phyloP scores from a whole-genome alignment of 1,140 invertebrate species.

The Ceratina calcarata region DNA sequence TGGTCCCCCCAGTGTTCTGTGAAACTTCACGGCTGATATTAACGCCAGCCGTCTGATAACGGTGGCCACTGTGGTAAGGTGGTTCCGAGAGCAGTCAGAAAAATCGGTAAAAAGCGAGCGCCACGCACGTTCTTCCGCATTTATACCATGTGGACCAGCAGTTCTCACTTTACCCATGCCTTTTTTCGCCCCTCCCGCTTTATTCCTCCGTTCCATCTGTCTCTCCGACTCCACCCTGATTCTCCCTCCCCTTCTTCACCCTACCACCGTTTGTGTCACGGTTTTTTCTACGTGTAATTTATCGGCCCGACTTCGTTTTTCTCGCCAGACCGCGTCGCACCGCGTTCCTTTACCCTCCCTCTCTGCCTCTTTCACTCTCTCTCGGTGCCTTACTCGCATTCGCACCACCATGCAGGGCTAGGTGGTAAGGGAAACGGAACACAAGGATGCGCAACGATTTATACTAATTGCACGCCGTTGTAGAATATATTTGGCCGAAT shows the following conservation, averaged over 20 bases:
- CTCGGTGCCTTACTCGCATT: slow-evolving; percentile 14
- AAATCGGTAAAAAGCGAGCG: slow-evolving; percentile 32
- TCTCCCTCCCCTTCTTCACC: neutral
- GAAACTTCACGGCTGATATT: slow-evolving; percentile 37
- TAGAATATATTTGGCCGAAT: slow-evolving; percentile 74
- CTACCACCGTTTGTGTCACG: neutral
- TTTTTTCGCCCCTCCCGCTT: slow-evolving; percentile 11
- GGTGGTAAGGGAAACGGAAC: slow-evolving; percentile 6
- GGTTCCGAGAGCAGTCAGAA: neutral
- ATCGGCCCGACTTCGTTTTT: slow-evolving; percentile 33
- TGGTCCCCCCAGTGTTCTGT: neutral
- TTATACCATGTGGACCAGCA: slow-evolving; percentile 40
- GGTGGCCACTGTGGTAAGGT: slow-evolving; percentile 14
- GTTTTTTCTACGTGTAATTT: slow-evolving; percentile 50
- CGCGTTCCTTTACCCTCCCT: slow-evolving; percentile 28
- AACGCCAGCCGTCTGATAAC: slow-evolving; percentile 45
- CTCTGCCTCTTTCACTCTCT: slow-evolving; percentile 1
- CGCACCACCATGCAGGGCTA: slow-evolving; percentile 10
- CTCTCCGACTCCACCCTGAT: slow-evolving; percentile 6
- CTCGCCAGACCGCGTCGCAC: neutral
- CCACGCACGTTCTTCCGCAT: slow-evolving; percentile 3
- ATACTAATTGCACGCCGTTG: slow-evolving; percentile 70
- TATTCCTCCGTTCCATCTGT: slow-evolving; percentile 28
- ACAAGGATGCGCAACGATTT: slow-evolving; percentile 69
- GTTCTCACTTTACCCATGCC: slow-evolving; percentile 35